Evolutionary conservation across 2,888 invertebrate species (phyloP), one percentile per base, ranked within the genome.

Genomic region (Epinotia bilunana): DNA sequence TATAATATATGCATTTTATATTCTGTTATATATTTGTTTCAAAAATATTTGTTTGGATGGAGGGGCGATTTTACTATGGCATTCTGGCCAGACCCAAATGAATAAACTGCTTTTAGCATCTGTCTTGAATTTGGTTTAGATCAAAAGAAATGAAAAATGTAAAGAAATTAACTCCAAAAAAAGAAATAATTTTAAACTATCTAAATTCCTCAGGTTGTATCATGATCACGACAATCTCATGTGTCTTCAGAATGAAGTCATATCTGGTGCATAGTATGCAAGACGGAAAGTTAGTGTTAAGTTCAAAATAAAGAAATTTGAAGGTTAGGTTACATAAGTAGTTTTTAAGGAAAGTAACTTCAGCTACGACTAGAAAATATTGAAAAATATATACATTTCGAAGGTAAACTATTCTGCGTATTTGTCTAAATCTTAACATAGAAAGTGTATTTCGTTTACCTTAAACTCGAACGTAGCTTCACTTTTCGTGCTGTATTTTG

Each of bases 391-490:
- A 2, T 13, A 12, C 33, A 28, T 13, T 55, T 39, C 7, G 5
- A 49, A 33, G 13, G 16, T 33, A 46, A 39, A 20, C 33, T 13
- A 39, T 3, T n/a, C 5, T 33, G 16, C 18, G 39, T 6, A 18
- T 12, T 49, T 28, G 20, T 65, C 33, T 23, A 16, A 58, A 2
- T 60, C 20, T 39, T 33, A 33, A 33, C n/a, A 16, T 18, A 20
- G n/a, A 53, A 3, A n/a, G 11, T 33, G 16, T 43, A 46, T 68
- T 23, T 11, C 20, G 39, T 39, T 78, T 85, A 95, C 95, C 93
- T 95, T 93, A 12, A 95, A 95, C 88, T 96, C 96, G 82, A 95
- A 96, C 13, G 91, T 90, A 7, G 95, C 95, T 87, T 96, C 96
- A 9, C 95, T 95, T 78, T 95, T 95, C 79, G 92, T 90, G 82